These are phyloP conservation scores for Synergus gifuensis DNA, from an alignment of 2,888 invertebrate genomes.

Conservation along the genomic window DNA sequence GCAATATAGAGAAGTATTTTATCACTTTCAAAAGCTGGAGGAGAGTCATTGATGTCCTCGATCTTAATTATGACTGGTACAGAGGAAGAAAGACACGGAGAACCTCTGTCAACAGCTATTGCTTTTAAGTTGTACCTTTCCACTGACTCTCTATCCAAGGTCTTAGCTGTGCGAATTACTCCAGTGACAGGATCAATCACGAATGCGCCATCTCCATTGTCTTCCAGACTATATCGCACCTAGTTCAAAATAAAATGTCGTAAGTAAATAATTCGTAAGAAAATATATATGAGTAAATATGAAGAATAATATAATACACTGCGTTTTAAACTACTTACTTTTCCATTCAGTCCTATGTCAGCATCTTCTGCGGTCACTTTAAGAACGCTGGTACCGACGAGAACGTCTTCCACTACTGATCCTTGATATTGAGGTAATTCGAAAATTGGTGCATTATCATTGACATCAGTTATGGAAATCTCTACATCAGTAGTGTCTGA, in stretches of 20 bases:
- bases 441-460: constrained; percentile 95
- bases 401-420: constrained; percentile 91
- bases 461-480: constrained; percentile 96
- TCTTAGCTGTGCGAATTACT: constrained; percentile 92
- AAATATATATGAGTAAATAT: background rate
- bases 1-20: constrained; percentile 92
- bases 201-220: constrained; percentile 93
- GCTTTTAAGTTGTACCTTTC: constrained; percentile 92
- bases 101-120: constrained; percentile 93
- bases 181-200: constrained; percentile 95
- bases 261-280: background rate
- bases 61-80: constrained; percentile 88
- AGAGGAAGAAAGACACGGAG: constrained; percentile 85
- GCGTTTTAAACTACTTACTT: constrained; percentile 78
- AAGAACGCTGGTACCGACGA: constrained; percentile 89
- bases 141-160: constrained; percentile 93
- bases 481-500: constrained; percentile 97
- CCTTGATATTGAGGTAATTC: constrained; percentile 90
- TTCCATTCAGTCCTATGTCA: constrained; percentile 92
- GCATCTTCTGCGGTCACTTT: constrained; percentile 90
- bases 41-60: constrained; percentile 94
- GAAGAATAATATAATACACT: background rate
- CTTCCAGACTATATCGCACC: constrained; percentile 85
- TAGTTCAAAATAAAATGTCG: constrained; percentile 41
- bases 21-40: constrained; percentile 93